Percentiles rank a stretch among this genome's conserved stretches.
Conservation (phyloP, 2,113 vertebrate genomes). For the Aramus guarauna region DNA sequence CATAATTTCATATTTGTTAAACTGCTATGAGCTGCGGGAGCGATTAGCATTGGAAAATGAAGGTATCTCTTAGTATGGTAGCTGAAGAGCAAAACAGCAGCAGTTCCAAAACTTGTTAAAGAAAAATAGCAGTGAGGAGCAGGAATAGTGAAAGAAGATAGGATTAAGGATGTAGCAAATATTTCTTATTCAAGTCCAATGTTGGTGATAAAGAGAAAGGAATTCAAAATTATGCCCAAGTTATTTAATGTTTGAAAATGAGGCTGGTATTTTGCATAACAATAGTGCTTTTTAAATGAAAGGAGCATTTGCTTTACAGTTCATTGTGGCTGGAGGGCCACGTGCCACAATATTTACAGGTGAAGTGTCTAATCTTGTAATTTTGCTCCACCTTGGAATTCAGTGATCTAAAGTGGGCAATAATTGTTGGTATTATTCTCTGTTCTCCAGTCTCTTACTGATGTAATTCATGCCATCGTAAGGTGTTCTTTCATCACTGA, state of each 20-base stretch:
- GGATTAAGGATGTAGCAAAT: not conserved
- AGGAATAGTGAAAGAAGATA: not conserved
- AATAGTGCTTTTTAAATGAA: not conserved
- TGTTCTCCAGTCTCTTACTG: not conserved
- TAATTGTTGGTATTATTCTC: not conserved
- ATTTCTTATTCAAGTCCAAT: not conserved
- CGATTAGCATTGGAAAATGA: not conserved
- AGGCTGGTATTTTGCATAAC: not conserved
- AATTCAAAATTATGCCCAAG: not conserved
- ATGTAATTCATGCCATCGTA: not conserved
- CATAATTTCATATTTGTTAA: not conserved
- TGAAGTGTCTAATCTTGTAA: not conserved
- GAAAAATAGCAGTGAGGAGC: not conserved
- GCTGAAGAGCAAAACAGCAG: not conserved
- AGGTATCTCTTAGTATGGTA: not conserved
- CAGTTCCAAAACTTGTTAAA: not conserved
- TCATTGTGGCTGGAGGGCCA: not conserved
- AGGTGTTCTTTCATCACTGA: not conserved
- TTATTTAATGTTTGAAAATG: not conserved
- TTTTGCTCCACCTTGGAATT: not conserved
- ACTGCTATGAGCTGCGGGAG: not conserved
- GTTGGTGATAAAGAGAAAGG: not conserved
- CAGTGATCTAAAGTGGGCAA: not conserved
- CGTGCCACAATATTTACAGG: not conserved
- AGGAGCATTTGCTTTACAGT: not conserved